Base-by-base conservation (phyloP, 2,888 invertebrate species). In the Heliconius erato region DNA sequence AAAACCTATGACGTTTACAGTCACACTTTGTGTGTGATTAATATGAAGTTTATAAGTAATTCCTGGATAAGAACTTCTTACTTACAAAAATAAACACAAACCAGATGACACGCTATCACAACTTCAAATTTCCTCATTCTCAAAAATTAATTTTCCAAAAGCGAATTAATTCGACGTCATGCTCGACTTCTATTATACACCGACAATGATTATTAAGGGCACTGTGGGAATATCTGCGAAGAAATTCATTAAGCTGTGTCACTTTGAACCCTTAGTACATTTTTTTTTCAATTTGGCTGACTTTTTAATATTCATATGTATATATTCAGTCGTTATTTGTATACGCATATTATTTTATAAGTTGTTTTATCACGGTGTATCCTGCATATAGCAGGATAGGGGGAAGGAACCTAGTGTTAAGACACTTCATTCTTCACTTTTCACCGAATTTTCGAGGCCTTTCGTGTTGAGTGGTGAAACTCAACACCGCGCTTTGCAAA, bases 71-170 rank as follows among this genome's bases (percentile, higher is more conserved):
- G 69, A 63, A 35, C 72, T 63, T 2, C 79, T 28, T n/a, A 81
- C 81, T 65, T 67, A 67, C 83, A 65, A 72, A 84, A 80, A 79
- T 78, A 40, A 54, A 35, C 28, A 67, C 68, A 72, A 32, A 32
- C 26, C 85, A 85, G 84, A 82, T 84, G 84, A 84, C 81, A 77
- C 35, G 71, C 77, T 79, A 85, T 82, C 80, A 65, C 79, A 69
- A 67, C 79, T 81, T 74, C 65, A 84, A 83, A 79, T 85, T 84
- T 83, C 83, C 82, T 83, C 74, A 83, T 84, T 82, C 68, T 69
- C 83, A 83, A 82, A 82, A 85, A 85, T 85, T 86, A 85, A 82
- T 85, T 85, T 81, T 69, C 28, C 81, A 23, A 81, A 59, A 76
- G 74, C n/a, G 63, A 81, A 81, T 81, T 81, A 81, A 81, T 81